phyloP scores from a whole-genome alignment of 2,113 vertebrate genomes.

The Grammomys dolichurus region DNA sequence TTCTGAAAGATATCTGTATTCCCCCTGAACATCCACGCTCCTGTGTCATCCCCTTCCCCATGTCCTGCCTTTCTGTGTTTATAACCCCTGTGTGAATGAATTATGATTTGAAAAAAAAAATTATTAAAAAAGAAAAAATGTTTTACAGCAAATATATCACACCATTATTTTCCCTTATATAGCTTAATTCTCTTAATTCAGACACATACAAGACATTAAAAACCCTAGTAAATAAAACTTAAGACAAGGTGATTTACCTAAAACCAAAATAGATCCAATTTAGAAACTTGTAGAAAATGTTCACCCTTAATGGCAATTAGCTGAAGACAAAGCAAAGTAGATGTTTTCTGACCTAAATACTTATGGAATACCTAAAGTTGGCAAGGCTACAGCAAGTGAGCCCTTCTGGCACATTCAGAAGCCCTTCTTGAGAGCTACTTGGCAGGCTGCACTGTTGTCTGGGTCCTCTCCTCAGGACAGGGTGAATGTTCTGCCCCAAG shows the following conservation, averaged over 20 bases:
- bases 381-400: background rate
- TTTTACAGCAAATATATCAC: background rate
- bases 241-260: constrained; percentile 17
- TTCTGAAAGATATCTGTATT: no score
- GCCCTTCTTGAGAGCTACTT: constrained; percentile 4
- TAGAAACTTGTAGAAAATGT: background rate
- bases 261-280: background rate
- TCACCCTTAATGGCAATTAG: background rate
- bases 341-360: background rate
- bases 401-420: background rate
- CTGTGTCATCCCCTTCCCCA: no score
- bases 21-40: no score
- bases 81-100: no score
- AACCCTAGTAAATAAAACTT: background rate
- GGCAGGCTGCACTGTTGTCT: constrained; percentile 18
- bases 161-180: background rate
- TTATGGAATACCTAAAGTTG: background rate
- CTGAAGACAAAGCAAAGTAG: constrained; percentile 12
- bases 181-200: background rate
- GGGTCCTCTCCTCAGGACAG: constrained; percentile 18
- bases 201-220: background rate
- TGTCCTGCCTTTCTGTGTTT: no score
- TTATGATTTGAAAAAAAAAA: no score
- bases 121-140: background rate
- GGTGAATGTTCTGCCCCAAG: background rate